phyloP scores from a whole-genome alignment of 2,888 invertebrate species.

The Ormyrus pomaceus region DNA sequence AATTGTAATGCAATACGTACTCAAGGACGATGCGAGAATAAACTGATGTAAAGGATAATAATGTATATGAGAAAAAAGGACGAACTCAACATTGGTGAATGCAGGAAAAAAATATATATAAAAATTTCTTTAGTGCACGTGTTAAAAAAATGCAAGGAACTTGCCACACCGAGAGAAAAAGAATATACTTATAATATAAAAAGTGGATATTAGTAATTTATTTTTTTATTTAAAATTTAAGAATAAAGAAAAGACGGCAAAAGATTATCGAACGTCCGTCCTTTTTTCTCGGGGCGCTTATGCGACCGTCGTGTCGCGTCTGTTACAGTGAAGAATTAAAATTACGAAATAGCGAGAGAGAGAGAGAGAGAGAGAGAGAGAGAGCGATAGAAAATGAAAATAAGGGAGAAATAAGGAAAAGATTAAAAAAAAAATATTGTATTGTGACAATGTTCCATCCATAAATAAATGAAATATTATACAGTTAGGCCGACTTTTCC shows the following conservation, averaged over 20 bases:
- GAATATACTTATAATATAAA: conserved; percentile 25
- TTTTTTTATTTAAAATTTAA: conserved; percentile 52
- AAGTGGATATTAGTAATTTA: conserved; percentile 43
- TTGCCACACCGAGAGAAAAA: conserved; percentile 19
- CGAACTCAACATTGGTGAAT: conserved; percentile 30
- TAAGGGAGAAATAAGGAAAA: conserved; percentile 54
- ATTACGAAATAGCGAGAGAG: conserved; percentile 35
- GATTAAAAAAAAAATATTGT: conserved; percentile 67
- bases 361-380: conserved; percentile 35
- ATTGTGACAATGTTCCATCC: conserved; percentile 76
- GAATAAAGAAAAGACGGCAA: conserved; percentile 32
- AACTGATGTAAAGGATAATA: conserved; percentile 47
- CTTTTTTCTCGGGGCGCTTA: conserved; percentile 54
- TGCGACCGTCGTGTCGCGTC: conserved; percentile 60
- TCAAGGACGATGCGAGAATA: conserved; percentile 60
- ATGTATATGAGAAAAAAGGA: conserved; percentile 57
- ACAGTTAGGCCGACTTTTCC: conserved; percentile 76
- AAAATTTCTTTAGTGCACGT: conserved; percentile 41
- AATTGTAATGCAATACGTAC: conserved; percentile 71
- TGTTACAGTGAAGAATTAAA: conserved; percentile 55
- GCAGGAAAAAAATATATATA: conserved; percentile 42
- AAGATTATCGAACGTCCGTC: conserved; percentile 50
- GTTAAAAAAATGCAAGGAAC: conserved; percentile 17
- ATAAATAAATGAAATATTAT: conserved; percentile 69
- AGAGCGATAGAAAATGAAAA: conserved; percentile 55